phyloP scores from a whole-genome alignment of 2,113 vertebrate species.

The Anser cygnoides region DNA sequence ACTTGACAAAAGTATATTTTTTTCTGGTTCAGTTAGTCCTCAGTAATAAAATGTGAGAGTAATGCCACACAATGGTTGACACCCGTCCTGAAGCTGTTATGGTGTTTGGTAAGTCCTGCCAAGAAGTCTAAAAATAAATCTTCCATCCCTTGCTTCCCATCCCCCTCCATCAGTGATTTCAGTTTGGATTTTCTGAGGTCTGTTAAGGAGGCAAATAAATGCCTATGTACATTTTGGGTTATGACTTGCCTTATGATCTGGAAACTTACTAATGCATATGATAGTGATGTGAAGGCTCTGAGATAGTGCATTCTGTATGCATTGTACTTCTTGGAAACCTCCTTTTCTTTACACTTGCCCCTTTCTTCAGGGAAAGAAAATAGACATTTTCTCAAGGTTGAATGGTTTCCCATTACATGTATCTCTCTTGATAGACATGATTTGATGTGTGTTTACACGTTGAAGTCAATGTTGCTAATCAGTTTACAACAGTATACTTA shows the following conservation, averaged over 20 bases:
- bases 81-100: slow-evolving; percentile 45
- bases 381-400: background rate
- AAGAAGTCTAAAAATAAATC: slow-evolving; percentile 62
- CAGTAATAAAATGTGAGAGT: slow-evolving; percentile 57
- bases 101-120: slow-evolving; percentile 56
- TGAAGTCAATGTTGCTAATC: background rate
- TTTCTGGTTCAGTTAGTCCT: slow-evolving; percentile 54
- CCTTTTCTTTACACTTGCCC: background rate
- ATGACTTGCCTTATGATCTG: slow-evolving; percentile 51
- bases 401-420: background rate
- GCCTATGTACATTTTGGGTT: slow-evolving; percentile 25
- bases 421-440: background rate
- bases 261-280: background rate
- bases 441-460: background rate
- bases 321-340: background rate
- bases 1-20: background rate
- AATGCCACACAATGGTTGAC: slow-evolving; percentile 56
- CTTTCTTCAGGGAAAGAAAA: background rate
- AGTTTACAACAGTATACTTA: background rate
- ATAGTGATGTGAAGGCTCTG: background rate
- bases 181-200: slow-evolving; percentile 55
- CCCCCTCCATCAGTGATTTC: background rate
- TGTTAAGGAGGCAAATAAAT: slow-evolving; percentile 35
- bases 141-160: slow-evolving; percentile 1
- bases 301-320: background rate